Evolutionary conservation across 2,888 invertebrate species (phyloP).

Genomic region (Aplocera efformata): DNA sequence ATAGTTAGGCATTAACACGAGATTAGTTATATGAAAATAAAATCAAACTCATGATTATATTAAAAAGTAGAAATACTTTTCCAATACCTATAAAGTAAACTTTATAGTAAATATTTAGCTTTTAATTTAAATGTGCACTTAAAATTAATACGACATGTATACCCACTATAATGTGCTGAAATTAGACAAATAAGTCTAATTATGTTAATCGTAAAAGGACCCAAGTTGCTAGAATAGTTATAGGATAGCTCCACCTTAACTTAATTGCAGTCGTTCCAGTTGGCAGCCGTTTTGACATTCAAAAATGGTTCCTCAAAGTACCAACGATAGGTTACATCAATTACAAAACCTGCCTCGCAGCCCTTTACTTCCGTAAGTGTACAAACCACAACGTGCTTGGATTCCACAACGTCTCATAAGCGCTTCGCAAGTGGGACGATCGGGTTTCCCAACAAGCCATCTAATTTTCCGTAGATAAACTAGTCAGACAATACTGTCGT

Average conservation of each 20-base stretch:
- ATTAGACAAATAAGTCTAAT: too few species aligned
- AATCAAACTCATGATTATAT: too few species aligned
- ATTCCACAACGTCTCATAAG: conserved; percentile 28
- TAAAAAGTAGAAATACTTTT: too few species aligned
- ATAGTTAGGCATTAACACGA: too few species aligned
- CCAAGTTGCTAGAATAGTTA: background rate
- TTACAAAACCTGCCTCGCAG: conserved; percentile 19
- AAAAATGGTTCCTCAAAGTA: conserved; percentile 2
- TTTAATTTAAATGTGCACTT: too few species aligned
- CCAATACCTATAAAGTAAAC: too few species aligned
- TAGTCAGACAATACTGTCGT: conserved; percentile 58
- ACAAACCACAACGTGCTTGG: conserved; percentile 35
- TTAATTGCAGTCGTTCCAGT: too few species aligned
- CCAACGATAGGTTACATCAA: background rate
- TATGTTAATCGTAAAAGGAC: too few species aligned
- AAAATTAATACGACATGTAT: too few species aligned
- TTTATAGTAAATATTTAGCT: too few species aligned
- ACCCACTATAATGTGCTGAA: too few species aligned
- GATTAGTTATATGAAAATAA: too few species aligned
- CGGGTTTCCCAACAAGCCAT: conserved; percentile 63
- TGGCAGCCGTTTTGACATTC: background rate
- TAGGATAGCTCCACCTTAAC: conserved; percentile 1
- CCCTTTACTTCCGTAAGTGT: conserved; percentile 32
- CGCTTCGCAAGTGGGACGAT: conserved; percentile 36
- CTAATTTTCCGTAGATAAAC: conserved; percentile 45